Evolutionary conservation across 2,888 invertebrate genomes (phyloP), one percentile per base, ranked within the genome.

Genomic region (Dynastes grantii): DNA sequence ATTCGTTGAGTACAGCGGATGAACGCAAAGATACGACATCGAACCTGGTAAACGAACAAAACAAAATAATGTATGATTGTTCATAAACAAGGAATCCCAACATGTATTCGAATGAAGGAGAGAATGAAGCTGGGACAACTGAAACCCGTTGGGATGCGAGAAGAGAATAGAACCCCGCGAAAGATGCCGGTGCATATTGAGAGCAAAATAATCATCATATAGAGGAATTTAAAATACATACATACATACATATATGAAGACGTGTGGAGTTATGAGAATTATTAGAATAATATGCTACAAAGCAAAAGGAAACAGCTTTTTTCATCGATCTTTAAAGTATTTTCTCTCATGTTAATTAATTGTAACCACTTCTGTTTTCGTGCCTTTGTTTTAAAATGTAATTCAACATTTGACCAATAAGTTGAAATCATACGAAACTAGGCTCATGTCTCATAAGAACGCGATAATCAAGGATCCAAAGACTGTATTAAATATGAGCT

Each of bases 11-110:
- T 45, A 61, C 63, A 45, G 22, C 55, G 73, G 63, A 75, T 61
- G 45, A 61, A 75, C 61, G 73, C 73, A 27, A 51, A 49, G 73
- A 75, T 75, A 75, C 73, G 61, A 75, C 73, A 63, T 75, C 73
- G 73, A 61, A 75, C 29, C 61, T 61, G 58, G 53, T 58, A 58
- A 76, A 73, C 63, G 77, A 80, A 82, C 80, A 82, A 81, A 79
- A 80, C 79, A 79, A 80, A 40, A 80, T 81, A 82, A 83, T 79
- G 79, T 80, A 81, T 63, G 61, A 80, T 78, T 83, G 83, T 83
- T 80, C 83, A 78, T 78, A 82, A 81, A 83, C 80, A 82, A 83
- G 82, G 80, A 83, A 81, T 81, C 83, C 76, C 83, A 83, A 82
- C 83, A 79, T 81, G 83, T 76, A 78, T 77, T 76, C 70, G 78